Evolutionary conservation across 2,113 vertebrate genomes (phyloP), one percentile per base, ranked within the genome.

Genomic region (Poeciliopsis turrubarensis): DNA sequence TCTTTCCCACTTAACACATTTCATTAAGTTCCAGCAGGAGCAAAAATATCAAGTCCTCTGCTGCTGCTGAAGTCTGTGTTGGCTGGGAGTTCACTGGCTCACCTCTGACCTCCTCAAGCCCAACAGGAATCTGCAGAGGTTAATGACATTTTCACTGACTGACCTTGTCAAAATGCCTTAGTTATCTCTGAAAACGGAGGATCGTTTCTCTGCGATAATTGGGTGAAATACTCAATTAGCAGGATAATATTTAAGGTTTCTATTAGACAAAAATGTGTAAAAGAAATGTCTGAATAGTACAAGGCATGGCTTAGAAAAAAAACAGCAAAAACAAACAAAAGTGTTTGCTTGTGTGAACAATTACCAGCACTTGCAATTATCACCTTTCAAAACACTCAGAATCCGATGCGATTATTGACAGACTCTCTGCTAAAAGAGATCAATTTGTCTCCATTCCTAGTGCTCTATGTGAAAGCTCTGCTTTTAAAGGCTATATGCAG

Each of bases 81-180:
- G 92, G 83, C 70, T 68, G 60, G 3, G 74, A 82, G 87, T 87
- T 90, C 84, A 81, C 64, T 6, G 84, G 74, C 54, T 89, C 87
- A 92, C 88, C 92, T 86, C 81, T 90, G 88, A 77, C 85, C 83
- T 63, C 68, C 80, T 67, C 51, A 70, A 37, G 51, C 77, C 81
- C 82, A 86, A 85, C 86, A 84, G 81, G 80, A 88, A 89, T 87
- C 69, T 73, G 65, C 57, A 25, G 73, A 81, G 86, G 88, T 90
- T 90, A 86, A 90, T 81, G 71, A 65, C 84, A 80, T 87, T 90
- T 90, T 90, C 89, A 89, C 86, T 87, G 79, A 87, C 60, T 87
- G 85, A 89, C 89, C 84, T 78, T 70, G 81, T 88, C 87, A 82
- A 87, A 89, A 77, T 13, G 62, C 68, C 44, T 86, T 85, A 87